Base-by-base conservation (phyloP, 2,113 vertebrate species). In the Pionites leucogaster region DNA sequence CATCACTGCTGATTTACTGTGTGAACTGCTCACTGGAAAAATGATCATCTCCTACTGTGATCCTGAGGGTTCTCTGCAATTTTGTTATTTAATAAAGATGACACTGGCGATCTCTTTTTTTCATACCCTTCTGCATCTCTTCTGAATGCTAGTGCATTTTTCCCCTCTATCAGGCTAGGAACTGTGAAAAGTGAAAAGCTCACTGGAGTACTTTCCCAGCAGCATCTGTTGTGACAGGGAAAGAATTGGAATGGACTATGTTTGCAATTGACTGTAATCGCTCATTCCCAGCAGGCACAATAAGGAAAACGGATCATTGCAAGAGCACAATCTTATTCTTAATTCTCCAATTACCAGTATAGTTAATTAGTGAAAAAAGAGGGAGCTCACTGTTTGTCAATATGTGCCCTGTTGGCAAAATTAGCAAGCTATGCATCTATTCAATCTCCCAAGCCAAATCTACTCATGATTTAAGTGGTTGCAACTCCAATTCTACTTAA, bases 331-430 rank as follows among this genome's bases (percentile, higher is more conserved):
- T 92, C 91, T 95, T 87, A 88, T 86, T 94, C 90, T 95, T 93
- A 88, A 88, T 86, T 92, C 96, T 95, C 67, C 86, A 94, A 95
- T 96, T 95, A 96, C 82, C 82, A 91, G 63, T 14, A 69, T 71
- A 95, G 92, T 92, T 95, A 95, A 97, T 96, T 94, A 96, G 94
- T 47, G 85, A 83, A 95, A 92, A 86, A 88, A 82, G 68, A 84
- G 80, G 64, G 83, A 96, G 83, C 88, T 93, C 74, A 57, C 88
- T 95, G 93, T 96, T 96, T 97, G 93, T 97, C 96, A 96, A 95
- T 96, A 95, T 93, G 93, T 35, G 91, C 81, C 93, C 92, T 96
- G 91, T 95, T 96, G 96, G 92, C 93, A 95, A 94, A 96, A 95
- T 72, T 84, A 93, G 93, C 93, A 82, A 96, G 84, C 90, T 91